phyloP scores from a whole-genome alignment of 92 coral and sea anemone genomes.

The Parazoanthus swiftii region DNA sequence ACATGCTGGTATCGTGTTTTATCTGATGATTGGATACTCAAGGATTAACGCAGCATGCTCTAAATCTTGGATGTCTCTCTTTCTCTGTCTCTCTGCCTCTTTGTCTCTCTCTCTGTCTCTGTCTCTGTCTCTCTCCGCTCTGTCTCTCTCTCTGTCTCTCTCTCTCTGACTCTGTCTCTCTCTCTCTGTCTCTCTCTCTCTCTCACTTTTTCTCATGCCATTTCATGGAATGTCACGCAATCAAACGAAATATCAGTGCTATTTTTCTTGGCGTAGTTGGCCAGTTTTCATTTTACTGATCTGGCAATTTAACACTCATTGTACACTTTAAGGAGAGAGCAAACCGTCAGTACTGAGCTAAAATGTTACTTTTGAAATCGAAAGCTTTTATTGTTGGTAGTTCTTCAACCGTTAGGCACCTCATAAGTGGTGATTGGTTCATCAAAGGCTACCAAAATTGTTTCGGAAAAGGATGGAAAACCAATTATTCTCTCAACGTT shows the following conservation, averaged over 20 bases:
- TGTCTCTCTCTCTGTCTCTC: too few species aligned
- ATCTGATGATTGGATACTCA: too few species aligned
- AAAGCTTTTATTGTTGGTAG: neutral
- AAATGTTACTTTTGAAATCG: neutral
- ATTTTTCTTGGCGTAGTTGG: neutral
- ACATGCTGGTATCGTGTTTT: too few species aligned
- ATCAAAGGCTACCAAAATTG: neutral
- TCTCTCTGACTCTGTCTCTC: too few species aligned
- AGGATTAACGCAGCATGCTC: too few species aligned
- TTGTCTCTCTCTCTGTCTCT: too few species aligned
- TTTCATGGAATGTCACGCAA: too few species aligned
- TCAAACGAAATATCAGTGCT: neutral
- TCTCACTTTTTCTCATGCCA: too few species aligned
- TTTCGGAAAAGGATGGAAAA: neutral
- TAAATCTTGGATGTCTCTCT: too few species aligned
- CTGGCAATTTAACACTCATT: neutral
- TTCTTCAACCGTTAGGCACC: neutral
- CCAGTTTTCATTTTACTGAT: neutral
- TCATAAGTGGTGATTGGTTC: neutral
- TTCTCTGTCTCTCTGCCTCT: too few species aligned
- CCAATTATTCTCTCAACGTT: constrained; percentile 4
- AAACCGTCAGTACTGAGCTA: neutral
- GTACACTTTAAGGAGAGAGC: neutral
- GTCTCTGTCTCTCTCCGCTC: too few species aligned
- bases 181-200: too few species aligned